Percentiles rank a stretch among this genome's conserved stretches.
Conservation (phyloP, 2,797 vertebrate species). For the Mus spretus region DNA sequence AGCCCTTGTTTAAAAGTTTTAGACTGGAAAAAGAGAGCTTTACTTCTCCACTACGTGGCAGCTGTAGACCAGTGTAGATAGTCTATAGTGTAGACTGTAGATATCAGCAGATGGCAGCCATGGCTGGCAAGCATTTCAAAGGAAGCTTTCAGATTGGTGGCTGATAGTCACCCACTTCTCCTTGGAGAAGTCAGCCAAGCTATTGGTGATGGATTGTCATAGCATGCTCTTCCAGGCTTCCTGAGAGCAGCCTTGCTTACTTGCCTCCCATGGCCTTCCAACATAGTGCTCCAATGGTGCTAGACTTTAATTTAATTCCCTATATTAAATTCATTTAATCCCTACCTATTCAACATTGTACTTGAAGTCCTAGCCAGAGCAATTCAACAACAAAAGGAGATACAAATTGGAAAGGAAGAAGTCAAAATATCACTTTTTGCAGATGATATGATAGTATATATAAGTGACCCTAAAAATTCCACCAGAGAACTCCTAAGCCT, state of each 20-base stretch:
- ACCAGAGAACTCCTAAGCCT: too few relatives aligned
- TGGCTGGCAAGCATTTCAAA: neutral
- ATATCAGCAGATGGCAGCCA: neutral
- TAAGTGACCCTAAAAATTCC: too few relatives aligned
- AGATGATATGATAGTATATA: too few relatives aligned
- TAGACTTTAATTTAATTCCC: neutral
- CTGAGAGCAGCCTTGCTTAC: neutral
- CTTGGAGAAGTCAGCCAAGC: neutral
- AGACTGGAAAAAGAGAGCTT: neutral
- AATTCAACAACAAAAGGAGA: too few relatives aligned
- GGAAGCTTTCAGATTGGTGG: neutral
- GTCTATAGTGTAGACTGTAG: neutral
- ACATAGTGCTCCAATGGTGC: neutral
- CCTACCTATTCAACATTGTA: too few relatives aligned
- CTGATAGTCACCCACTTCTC: neutral
- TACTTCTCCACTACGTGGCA: neutral
- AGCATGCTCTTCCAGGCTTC: neutral
- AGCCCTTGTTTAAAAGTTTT: neutral
- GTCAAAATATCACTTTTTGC: too few relatives aligned
- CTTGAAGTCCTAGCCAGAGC: too few relatives aligned
- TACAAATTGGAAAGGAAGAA: too few relatives aligned
- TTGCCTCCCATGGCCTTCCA: neutral
- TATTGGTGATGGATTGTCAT: neutral
- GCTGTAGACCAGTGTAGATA: neutral
- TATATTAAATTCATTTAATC: neutral